Base-by-base conservation (phyloP, 1,140 invertebrate genomes). In the Drosophila pseudoobscura region DNA sequence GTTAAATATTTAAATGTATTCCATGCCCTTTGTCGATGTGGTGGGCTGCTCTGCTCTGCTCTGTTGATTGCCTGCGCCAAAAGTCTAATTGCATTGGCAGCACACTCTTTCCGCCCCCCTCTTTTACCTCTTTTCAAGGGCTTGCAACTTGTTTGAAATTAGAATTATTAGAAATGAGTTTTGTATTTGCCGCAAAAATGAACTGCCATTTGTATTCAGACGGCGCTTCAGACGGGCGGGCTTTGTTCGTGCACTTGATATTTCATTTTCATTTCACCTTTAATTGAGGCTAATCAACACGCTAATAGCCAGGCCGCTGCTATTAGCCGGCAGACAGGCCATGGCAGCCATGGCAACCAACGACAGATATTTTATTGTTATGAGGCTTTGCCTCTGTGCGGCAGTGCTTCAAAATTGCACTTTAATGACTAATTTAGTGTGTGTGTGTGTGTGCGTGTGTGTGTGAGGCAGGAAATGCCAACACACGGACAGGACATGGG, bases 1-100 rank as follows among this genome's bases (percentile, higher is more conserved):
- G 78, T 75, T 87, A 82, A 88, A 82, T 87, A 87, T 85, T 85
- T 87, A 85, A 85, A 87, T 85, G 78, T 80, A 68, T 80, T 87
- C 73, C 68, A 56, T 52, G 74, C 45, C 26, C 64, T 39, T 55
- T 57, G 41, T 43, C 35, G 50, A 61, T 50, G 43, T 26, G 35
- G 11, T 15, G 39, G 47, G 54, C n/a, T 80, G 72, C 72, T 72
- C 29, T 75, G 49, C 58, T 62, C 26, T 35, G 31, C 2, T 20
- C 11, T 20, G 47, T 24, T 26, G 44, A 41, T 64, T 62, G 73
- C 78, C 31, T 31, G 52, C 80, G 62, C 76, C 78, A 87, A 80
- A 39, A 87, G 82, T 62, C 74, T 85, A 85, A 85, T 85, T 85
- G 82, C 78, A 58, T 45, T 58, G 46, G 59, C 44, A 20, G 75